Base-by-base conservation (phyloP, 2,888 invertebrate genomes). In the Lysandra coridon region DNA sequence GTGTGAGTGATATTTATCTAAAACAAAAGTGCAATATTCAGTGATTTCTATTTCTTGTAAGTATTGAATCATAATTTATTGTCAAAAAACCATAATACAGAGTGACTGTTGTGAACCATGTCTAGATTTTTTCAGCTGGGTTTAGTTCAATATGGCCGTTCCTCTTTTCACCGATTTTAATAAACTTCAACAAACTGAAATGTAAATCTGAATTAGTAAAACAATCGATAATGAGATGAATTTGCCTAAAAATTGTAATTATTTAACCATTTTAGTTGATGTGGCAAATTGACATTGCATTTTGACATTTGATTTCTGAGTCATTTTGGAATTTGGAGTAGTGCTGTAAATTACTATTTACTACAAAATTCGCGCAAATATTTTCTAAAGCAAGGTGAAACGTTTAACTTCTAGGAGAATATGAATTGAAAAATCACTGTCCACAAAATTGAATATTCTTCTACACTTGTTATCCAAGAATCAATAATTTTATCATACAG, bases 131-230 rank as follows among this genome's bases (percentile, higher is more conserved):
- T 85, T 86, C 84, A 85, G 86, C 85, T 86, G 87, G 83, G 82
- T 83, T 83, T 82, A 85, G 92, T 92, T 93, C 94, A 94, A 94
- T 94, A 94, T 94, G 94, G 94, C 94, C 94, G 94, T 92, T 92
- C 91, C 85, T 84, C 84, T 89, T 89, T 87, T 89, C 87, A 83
- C 81, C 84, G 84, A 85, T 85, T 84, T 85, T 84, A 81, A 78
- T 60, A 77, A 73, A 64, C 73, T 80, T 33, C 62, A 79, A 12
- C 74, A 62, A 79, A 78, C 64, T 73, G 76, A 78, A 73, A 23
- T 30, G 79, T 82, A 82, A 81, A 80, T 81, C 78, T 78, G 60
- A 80, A 76, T 79, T 33, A 33, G 23, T 69, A 12, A 23, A 37
- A 10, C 73, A 1, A 17, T 17, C 17, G 37, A 12, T 30, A 78